phyloP scores from a whole-genome alignment of 2,888 invertebrate genomes.

The Caenorhabditis becei region DNA sequence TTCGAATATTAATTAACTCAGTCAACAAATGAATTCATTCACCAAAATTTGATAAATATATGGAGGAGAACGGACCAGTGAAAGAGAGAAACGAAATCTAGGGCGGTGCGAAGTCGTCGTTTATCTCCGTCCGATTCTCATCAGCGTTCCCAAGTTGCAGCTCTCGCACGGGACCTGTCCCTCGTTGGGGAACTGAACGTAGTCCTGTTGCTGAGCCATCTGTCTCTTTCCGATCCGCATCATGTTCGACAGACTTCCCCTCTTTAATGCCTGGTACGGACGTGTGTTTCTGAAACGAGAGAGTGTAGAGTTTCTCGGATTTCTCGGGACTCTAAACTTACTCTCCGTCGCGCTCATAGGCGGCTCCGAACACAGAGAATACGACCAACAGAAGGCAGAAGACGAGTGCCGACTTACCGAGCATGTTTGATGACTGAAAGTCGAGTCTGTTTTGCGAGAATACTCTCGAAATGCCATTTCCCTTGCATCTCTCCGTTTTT shows the following conservation, averaged over 20 bases:
- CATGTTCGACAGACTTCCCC: slow-evolving; percentile 63
- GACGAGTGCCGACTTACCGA: slow-evolving; percentile 33
- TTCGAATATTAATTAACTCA: background rate
- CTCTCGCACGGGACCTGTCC: slow-evolving; percentile 44
- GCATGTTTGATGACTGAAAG: slow-evolving; percentile 38
- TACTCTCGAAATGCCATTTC: slow-evolving; percentile 37
- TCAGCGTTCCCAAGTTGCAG: slow-evolving; percentile 58
- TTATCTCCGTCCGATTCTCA: slow-evolving; percentile 60
- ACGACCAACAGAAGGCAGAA: slow-evolving; percentile 45
- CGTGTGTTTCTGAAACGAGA: slow-evolving; percentile 37
- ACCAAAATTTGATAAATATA: slow-evolving; percentile 36
- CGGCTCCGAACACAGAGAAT: slow-evolving; percentile 15
- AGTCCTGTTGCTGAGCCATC: slow-evolving; percentile 33
- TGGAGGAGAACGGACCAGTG: slow-evolving; percentile 43
- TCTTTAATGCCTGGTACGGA: slow-evolving; percentile 46
- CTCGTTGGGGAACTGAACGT: slow-evolving; percentile 43
- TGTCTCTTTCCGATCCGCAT: slow-evolving; percentile 63
- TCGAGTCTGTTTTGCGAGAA: slow-evolving; percentile 44
- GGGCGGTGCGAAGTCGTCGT: slow-evolving; percentile 14
- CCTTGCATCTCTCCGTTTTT: slow-evolving; percentile 18
- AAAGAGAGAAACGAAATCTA: slow-evolving; percentile 42
- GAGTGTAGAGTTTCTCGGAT: slow-evolving; percentile 7
- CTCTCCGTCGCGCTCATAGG: slow-evolving; percentile 49
- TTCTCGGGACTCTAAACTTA: slow-evolving; percentile 12
- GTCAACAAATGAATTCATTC: slow-evolving; percentile 53